phyloP scores from a whole-genome alignment of 2,797 vertebrate genomes.

The Hydrolagus colliei region DNA sequence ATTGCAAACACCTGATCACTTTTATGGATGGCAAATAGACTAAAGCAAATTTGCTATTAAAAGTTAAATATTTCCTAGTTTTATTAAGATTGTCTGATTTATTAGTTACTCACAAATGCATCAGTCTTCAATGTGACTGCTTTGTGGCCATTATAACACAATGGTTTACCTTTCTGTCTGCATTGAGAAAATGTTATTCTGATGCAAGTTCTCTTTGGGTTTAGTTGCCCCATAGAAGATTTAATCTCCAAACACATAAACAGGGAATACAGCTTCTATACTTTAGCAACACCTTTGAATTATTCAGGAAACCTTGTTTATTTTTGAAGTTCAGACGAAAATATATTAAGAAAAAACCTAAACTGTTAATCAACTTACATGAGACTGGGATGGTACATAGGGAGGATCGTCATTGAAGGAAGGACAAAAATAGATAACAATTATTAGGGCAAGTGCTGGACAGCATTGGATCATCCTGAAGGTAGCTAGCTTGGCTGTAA shows the following conservation, averaged over 20 bases:
- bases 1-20: background rate
- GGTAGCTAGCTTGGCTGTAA: slow-evolving; percentile 39
- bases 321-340: background rate
- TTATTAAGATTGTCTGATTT: background rate
- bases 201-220: no score
- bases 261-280: background rate
- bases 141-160: background rate
- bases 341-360: slow-evolving; percentile 42
- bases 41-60: background rate
- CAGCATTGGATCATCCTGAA: slow-evolving; percentile 45
- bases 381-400: slow-evolving; percentile 94
- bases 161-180: background rate
- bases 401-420: slow-evolving; percentile 73
- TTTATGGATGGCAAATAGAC: background rate
- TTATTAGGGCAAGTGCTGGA: slow-evolving; percentile 64
- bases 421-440: slow-evolving; percentile 67
- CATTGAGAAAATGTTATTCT: no score
- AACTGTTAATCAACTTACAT: slow-evolving; percentile 88
- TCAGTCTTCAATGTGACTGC: background rate
- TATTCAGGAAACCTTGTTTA: background rate
- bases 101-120: background rate
- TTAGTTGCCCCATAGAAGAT: background rate
- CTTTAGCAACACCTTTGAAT: background rate
- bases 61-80: background rate
- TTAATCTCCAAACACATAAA: background rate